Base-by-base conservation (phyloP, 2,888 invertebrate genomes). In the Slavum lentiscoides region DNA sequence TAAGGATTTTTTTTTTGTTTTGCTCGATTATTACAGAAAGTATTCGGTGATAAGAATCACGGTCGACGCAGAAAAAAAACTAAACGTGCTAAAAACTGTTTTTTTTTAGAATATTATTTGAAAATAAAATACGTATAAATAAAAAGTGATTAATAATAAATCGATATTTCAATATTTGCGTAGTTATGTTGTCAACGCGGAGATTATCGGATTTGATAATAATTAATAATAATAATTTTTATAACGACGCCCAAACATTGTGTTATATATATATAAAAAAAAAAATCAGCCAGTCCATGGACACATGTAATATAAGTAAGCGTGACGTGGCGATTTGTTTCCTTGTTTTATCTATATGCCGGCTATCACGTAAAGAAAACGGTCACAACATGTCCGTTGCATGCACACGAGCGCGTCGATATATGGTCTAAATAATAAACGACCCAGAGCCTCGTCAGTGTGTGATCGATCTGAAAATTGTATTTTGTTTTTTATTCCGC, bases 401-500 rank as follows among this genome's bases (percentile, higher is more conserved):
- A 23, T 11, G 66, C 23, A 7, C 17, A 53, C 0, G 53, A 53
- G 7, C 21, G 49, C 68, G 53, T 67, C 67, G 49, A 49, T 49
- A 69, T 17, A 21, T 15, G 13, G 53, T 21, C 9, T 76, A 76
- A 76, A 76, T 76, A 62, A 76, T 69, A 69, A 62, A 62, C 17
- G 61, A 53, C 53, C 53, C 59, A 8, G n/a, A 49, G 43, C 67
- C 58, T 49, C 43, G 67, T 7, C 21, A 72, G 43, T 23, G 21
- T 5, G 37, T 39, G 23, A 67, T 75, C 74, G 66, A 75, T 75
- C 43, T 55, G 17, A 59, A 58, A 6, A 7, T 21, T 39, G 0
- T 59, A 21, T 19, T 58, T 13, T 5, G 0, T 43, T 59, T 21
- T 17, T 17, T 23, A 9, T 49, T 9, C 9, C 19, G 55, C 19